Evolutionary conservation across 2,113 vertebrate species (phyloP).

Genomic region (Pachyramphus minor): DNA sequence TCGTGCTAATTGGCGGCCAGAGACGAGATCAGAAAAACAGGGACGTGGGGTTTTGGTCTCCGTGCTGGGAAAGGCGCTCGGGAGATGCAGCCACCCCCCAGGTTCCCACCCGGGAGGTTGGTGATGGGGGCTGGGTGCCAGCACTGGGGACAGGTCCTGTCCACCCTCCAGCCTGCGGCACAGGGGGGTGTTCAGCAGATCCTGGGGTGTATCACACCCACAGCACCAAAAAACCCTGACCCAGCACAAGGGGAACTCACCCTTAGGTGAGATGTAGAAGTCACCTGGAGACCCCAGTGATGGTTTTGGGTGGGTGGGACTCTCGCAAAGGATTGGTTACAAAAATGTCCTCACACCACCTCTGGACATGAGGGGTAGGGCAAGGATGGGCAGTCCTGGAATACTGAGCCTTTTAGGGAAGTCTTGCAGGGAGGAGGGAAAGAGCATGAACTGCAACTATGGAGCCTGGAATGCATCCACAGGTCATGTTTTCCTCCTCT

Average conservation of each 20-base stretch:
- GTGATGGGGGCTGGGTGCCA: not conserved
- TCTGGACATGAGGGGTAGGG: fast-evolving
- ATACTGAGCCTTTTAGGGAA: not conserved
- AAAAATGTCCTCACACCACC: fast-evolving
- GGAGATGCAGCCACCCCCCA: not conserved
- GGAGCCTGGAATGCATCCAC: not conserved
- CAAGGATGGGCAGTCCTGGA: not conserved
- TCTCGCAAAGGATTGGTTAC: not conserved
- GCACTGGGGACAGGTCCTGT: not conserved
- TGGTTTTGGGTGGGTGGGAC: not conserved
- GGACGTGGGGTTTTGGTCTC: not conserved
- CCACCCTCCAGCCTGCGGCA: not conserved
- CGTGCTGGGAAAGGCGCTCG: not conserved
- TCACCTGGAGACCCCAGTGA: not conserved
- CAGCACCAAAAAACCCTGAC: fast-evolving
- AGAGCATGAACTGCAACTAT: not conserved
- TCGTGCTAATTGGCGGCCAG: conserved; percentile 13
- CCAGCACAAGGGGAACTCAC: fast-evolving
- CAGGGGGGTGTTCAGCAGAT: fast-evolving
- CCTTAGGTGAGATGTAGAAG: not conserved
- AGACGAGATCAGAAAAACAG: not conserved
- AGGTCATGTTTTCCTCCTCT: not conserved
- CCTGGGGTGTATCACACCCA: fast-evolving
- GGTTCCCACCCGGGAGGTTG: not conserved
- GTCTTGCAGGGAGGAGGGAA: not conserved